A percentile compares a stretch with the other conserved stretches of the same genome.
Conservation (phyloP, 2,113 vertebrate genomes). For the Marcusenius ussheri region DNA sequence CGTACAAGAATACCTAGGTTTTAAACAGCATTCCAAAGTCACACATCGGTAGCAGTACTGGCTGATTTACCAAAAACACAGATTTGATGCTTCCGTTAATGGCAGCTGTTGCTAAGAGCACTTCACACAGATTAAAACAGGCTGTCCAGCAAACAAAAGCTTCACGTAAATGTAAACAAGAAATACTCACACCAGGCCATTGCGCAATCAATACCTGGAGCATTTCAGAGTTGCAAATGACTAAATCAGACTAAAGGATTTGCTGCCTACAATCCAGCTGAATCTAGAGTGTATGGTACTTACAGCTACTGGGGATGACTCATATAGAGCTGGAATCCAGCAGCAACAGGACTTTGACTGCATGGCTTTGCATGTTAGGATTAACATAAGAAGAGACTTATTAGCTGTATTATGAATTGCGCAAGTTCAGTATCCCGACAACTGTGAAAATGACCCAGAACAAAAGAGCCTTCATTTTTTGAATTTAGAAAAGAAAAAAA, state of each 20-base stretch:
- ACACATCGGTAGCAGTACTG: not conserved
- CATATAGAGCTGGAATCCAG: not conserved
- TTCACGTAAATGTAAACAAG: not conserved
- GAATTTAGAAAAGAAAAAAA: not conserved
- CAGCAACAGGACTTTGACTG: not conserved
- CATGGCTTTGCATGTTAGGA: not conserved
- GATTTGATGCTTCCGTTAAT: not conserved
- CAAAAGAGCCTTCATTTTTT: not conserved
- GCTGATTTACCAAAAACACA: not conserved
- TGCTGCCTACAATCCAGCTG: not conserved
- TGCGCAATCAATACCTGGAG: not conserved
- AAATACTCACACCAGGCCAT: not conserved
- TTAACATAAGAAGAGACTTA: not conserved
- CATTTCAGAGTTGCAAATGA: not conserved
- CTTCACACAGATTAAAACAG: not conserved
- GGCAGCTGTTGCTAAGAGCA: not conserved
- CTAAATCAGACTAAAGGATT: slow-evolving; percentile 3
- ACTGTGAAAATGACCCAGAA: not conserved
- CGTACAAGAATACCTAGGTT: not conserved
- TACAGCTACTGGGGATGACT: not conserved
- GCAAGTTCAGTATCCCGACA: not conserved
- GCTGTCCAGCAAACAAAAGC: not conserved
- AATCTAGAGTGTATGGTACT: not conserved
- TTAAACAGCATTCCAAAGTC: not conserved
- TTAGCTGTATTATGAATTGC: not conserved